Evolutionary conservation across 2,113 vertebrate genomes (phyloP).

Genomic region (Meleagris gallopavo): DNA sequence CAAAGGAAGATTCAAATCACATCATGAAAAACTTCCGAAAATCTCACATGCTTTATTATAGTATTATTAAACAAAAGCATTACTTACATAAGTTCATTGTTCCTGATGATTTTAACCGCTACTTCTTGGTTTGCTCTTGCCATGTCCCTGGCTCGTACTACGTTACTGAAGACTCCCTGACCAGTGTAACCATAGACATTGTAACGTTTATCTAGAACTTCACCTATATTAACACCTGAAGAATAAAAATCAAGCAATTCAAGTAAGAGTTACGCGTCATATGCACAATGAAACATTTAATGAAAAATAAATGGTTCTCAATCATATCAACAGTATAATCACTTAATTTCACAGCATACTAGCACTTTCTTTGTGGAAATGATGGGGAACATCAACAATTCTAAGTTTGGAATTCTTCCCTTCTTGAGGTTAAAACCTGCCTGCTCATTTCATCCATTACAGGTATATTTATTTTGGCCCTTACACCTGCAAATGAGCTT

Average conservation of each 20-base stretch:
- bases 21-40: background rate
- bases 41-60: background rate
- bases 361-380: background rate
- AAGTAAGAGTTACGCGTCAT: background rate
- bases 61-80: background rate
- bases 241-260: conserved; percentile 18
- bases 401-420: background rate
- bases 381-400: background rate
- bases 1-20: conserved; percentile 53
- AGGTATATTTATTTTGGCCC: background rate
- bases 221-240: conserved; percentile 96
- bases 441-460: background rate
- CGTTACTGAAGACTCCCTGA: conserved; percentile 98
- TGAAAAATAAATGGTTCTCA: background rate
- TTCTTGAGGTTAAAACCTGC: background rate
- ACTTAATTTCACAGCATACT: background rate
- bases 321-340: background rate
- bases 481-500: background rate
- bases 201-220: conserved; percentile 97
- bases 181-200: conserved; percentile 99
- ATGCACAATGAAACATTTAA: background rate
- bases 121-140: conserved; percentile 97
- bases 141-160: conserved; percentile 94
- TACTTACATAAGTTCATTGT: conserved; percentile 98
- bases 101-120: conserved; percentile 98